phyloP scores from a whole-genome alignment of 64 coral and sea anemone genomes.

The Anthopleura sola region DNA sequence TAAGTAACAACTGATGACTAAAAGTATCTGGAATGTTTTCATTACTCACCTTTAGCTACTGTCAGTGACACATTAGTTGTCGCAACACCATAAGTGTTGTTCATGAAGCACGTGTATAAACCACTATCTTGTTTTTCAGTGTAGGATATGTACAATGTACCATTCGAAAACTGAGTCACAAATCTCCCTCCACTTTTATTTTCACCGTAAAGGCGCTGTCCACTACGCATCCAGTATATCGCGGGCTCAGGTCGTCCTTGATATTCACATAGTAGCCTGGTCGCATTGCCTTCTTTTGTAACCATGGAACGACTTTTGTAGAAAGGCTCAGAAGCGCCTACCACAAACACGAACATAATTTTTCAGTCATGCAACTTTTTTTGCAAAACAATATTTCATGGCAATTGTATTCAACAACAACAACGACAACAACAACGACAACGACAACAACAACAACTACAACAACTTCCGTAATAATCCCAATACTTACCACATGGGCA shows the following conservation, averaged over 20 bases:
- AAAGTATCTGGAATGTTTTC: no score
- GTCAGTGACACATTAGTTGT: slow-evolving; percentile 15
- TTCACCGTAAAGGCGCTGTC: slow-evolving; percentile 14
- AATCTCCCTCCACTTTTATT: background rate
- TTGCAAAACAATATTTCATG: no score
- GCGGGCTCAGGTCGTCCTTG: slow-evolving; percentile 49
- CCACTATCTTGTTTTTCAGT: slow-evolving; percentile 24
- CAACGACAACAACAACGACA: no score
- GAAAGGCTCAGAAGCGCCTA: background rate
- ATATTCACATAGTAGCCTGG: slow-evolving; percentile 32
- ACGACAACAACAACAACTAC: no score
- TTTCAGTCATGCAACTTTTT: no score
- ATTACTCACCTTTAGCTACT: slow-evolving; percentile 41
- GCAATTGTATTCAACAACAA: no score
- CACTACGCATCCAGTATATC: slow-evolving; percentile 36
- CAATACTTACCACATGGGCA: slow-evolving; percentile 41
- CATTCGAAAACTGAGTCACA: slow-evolving; percentile 22
- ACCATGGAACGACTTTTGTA: slow-evolving; percentile 15
- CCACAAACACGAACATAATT: no score
- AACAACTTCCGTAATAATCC: no score
- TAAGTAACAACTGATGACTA: no score
- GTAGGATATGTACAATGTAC: slow-evolving; percentile 39
- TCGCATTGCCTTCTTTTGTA: background rate
- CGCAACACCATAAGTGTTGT: slow-evolving; percentile 23
- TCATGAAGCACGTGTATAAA: slow-evolving; percentile 32